A percentile compares a stretch with the other conserved stretches of the same genome.
phyloP scores from a whole-genome alignment of 2,797 vertebrate genomes.

The Sebastes vulpes region DNA sequence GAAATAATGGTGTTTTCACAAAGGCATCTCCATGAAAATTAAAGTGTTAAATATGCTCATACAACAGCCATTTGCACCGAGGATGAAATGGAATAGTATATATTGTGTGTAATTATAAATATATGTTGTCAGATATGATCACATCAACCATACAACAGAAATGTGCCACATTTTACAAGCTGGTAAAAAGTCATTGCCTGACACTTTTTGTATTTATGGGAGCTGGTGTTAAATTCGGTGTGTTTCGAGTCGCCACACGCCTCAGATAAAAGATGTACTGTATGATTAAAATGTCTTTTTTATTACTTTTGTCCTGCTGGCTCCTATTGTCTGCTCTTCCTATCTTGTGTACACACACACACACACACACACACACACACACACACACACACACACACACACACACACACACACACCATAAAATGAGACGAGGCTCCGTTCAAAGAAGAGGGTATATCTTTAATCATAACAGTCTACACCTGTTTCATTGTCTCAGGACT shows the following conservation, averaged over 20 bases:
- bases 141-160: constrained; percentile 2
- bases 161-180: constrained; percentile 40
- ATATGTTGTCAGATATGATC: constrained; percentile 14
- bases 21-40: neutral
- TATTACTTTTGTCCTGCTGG: constrained; percentile 17
- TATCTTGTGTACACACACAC: neutral
- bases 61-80: constrained; percentile 47
- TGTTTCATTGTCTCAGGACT: constrained; percentile 57
- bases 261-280: constrained; percentile 61
- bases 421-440: constrained; percentile 1
- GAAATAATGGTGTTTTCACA: neutral
- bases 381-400: neutral
- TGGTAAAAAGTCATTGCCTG: constrained; percentile 13
- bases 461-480: constrained; percentile 30
- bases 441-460: neutral
- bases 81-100: constrained; percentile 22
- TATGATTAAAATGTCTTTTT: constrained; percentile 74
- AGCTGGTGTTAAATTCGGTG: constrained; percentile 16
- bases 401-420: neutral
- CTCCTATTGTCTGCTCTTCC: neutral
- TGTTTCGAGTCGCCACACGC: constrained; percentile 37
- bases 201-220: constrained; percentile 31
- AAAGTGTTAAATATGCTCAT: constrained; percentile 1
- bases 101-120: constrained; percentile 24
- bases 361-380: neutral